These are phyloP conservation scores for Toxotes lorentzi DNA, from an alignment of 2,797 vertebrate genomes.

Conservation along the genomic window DNA sequence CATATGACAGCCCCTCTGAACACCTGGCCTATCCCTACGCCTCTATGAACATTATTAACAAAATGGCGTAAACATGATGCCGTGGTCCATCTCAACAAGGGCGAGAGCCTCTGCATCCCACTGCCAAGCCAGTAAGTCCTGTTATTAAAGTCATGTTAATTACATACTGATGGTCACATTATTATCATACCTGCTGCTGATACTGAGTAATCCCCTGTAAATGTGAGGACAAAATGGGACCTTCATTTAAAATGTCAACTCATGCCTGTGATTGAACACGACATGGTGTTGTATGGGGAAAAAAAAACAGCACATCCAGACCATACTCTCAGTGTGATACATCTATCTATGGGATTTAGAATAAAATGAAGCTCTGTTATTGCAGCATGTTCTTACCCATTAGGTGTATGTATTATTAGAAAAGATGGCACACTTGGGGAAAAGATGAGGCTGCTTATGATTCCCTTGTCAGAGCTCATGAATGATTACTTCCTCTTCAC, in stretches of 20 bases:
- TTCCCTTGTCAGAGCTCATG: background rate
- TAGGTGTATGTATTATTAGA: background rate
- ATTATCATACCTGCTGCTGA: slow-evolving; percentile 52
- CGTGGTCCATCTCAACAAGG: background rate
- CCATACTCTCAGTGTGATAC: too few relatives aligned
- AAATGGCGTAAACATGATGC: slow-evolving; percentile 7
- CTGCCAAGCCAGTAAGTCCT: background rate
- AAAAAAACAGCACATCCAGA: too few relatives aligned
- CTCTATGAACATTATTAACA: background rate
- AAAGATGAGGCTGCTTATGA: slow-evolving; percentile 13
- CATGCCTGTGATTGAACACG: slow-evolving; percentile 47
- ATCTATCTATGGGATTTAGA: background rate
- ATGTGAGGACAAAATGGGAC: slow-evolving; percentile 39
- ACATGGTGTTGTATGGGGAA: slow-evolving; percentile 19
- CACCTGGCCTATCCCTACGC: background rate
- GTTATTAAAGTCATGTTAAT: slow-evolving; percentile 59
- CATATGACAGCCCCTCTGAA: background rate
- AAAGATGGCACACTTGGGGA: background rate
- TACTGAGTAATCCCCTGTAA: slow-evolving; percentile 18
- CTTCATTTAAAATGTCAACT: slow-evolving; percentile 47
- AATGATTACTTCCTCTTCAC: background rate
- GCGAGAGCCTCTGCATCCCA: background rate
- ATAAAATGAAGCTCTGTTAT: background rate
- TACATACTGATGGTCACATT: slow-evolving; percentile 29
- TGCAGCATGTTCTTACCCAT: background rate